Conservation (phyloP, 2,888 invertebrate genomes). For the Adineta ricciae region DNA sequence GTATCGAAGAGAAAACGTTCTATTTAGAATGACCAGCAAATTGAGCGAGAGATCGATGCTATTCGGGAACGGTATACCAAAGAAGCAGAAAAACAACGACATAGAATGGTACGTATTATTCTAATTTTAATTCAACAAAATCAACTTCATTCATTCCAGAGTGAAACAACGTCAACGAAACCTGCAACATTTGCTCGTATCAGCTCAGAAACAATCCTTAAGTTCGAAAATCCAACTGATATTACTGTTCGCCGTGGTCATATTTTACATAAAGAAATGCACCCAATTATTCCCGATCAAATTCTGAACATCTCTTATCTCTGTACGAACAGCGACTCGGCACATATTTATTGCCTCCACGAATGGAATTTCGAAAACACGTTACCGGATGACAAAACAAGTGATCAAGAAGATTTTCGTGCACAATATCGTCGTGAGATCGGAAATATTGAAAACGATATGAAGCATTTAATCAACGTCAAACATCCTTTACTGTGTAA, state of each 20-base stretch:
- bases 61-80: neutral
- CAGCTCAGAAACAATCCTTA: neutral
- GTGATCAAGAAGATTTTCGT: neutral
- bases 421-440: conserved; percentile 19
- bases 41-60: neutral
- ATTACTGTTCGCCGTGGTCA: neutral
- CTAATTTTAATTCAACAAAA: neutral
- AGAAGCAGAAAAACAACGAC: conserved; percentile 5
- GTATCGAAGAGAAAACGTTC: neutral
- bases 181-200: neutral
- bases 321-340: neutral
- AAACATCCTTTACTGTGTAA: conserved; percentile 4
- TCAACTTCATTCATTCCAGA: neutral
- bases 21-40: neutral
- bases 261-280: conserved; percentile 4
- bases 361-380: conserved; percentile 2
- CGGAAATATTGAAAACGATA: conserved; percentile 11
- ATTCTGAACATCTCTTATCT: neutral
- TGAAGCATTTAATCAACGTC: neutral
- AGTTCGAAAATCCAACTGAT: conserved; percentile 11
- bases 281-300: neutral
- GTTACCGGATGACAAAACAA: neutral
- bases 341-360: conserved; percentile 7
- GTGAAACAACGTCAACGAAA: neutral
- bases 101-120: neutral